Conservation (phyloP, 2,113 vertebrate species). For the Amphiprion ocellaris region DNA sequence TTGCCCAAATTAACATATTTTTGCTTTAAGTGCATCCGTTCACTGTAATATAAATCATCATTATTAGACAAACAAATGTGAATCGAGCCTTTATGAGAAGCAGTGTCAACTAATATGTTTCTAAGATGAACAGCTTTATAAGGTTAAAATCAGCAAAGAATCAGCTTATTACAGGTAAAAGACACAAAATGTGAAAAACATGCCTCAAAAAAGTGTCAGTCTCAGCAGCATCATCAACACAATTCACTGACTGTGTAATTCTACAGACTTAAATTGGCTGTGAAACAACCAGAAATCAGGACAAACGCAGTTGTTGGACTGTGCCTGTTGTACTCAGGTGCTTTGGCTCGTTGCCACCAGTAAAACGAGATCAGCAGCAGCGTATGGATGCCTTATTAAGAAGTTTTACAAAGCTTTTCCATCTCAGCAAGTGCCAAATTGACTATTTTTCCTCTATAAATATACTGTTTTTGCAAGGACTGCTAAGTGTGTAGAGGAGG, state of each 20-base stretch:
- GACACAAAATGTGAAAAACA: too few species aligned
- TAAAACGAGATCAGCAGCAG: not conserved
- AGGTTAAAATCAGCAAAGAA: too few species aligned
- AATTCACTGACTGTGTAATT: not conserved
- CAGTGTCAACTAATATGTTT: too few species aligned
- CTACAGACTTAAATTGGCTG: not conserved
- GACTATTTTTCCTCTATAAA: not conserved
- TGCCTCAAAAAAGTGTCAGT: too few species aligned
- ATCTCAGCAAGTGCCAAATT: too few species aligned
- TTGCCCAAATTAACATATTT: too few species aligned
- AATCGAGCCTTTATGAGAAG: too few species aligned
- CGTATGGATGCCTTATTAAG: not conserved
- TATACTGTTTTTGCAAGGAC: not conserved
- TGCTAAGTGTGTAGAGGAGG: not conserved
- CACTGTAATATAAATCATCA: too few species aligned
- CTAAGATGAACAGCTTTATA: too few species aligned
- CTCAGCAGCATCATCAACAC: not conserved
- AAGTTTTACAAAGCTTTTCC: not conserved
- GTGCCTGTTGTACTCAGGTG: not conserved
- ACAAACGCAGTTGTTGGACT: not conserved
- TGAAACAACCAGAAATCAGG: not conserved
- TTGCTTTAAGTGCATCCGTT: too few species aligned
- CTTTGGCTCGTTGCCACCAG: not conserved
- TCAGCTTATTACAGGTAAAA: too few species aligned
- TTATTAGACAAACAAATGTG: too few species aligned